Evolutionary conservation across 2,888 invertebrate species (phyloP), one percentile per base, ranked within the genome.

Genomic region (Ypsolopha scabrella): DNA sequence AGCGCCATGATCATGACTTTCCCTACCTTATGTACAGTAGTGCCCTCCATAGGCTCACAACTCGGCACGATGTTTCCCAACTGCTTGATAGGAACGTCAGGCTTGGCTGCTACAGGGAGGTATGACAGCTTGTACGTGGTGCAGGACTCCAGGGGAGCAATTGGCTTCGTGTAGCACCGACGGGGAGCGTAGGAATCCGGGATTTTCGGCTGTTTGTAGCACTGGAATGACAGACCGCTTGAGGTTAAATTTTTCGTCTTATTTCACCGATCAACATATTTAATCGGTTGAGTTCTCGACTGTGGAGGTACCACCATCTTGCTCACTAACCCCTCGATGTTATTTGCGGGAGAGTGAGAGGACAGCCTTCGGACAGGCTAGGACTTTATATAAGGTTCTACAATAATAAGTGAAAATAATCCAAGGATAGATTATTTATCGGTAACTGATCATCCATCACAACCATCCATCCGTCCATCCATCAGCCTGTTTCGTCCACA

Each of bases 51-150:
- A 0, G 85, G 83, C 56, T 75, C 80, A 46, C 77, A 75, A 60
- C 83, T 83, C 0, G 80, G 74, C 39, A 85, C 76, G 1, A 86
- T 57, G 52, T 79, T 86, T 0, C 76, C 66, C 0, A 64, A 49
- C 0, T 81, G 85, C 51, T 70, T 80, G 51, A 69, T 60, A 6
- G 67, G 62, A 0, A 87, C 68, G 53, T 80, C 77, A 58, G 63
- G 60, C 56, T 80, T 76, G 0, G 75, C 81, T 1, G 79, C 79
- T 0, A 72, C 75, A 0, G 89, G 90, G 14, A 90, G 70, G 61
- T 89, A 92, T 0, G 91, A 91, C 58, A 90, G 81, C 53, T 89
- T 89, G 68, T 92, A 92, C 0, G 92, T 89, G 13, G 92, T 92
- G 56, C 88, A 85, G 0, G 68, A 73, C 54, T 90, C 90, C 62